Percentiles rank a stretch among this genome's conserved stretches.
phyloP scores from a whole-genome alignment of 2,113 vertebrate genomes.

The Trogon surrucura region DNA sequence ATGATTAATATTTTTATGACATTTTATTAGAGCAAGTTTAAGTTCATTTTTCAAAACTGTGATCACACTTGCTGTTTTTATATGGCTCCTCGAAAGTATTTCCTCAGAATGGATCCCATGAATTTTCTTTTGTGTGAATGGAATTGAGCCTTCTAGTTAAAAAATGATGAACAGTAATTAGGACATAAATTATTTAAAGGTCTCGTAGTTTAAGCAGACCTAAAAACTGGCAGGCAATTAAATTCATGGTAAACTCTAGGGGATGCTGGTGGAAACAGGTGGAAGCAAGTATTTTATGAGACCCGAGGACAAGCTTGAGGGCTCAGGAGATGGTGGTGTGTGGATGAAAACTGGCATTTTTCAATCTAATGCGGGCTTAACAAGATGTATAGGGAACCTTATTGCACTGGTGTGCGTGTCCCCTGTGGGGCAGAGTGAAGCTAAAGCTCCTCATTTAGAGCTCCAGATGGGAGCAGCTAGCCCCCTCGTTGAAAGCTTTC shows the following conservation, averaged over 20 bases:
- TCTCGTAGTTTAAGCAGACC: slow-evolving; percentile 36
- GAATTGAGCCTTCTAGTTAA: slow-evolving; percentile 69
- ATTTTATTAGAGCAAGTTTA: slow-evolving; percentile 28
- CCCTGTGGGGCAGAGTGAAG: not conserved
- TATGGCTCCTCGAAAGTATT: slow-evolving; percentile 41
- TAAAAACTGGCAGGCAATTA: slow-evolving; percentile 67
- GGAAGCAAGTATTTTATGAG: slow-evolving; percentile 60
- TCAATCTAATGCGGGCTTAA: slow-evolving; percentile 56
- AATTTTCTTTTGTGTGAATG: slow-evolving; percentile 44
- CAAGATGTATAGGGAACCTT: slow-evolving; percentile 40
- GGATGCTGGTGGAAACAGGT: slow-evolving; percentile 59
- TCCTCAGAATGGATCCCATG: not conserved
- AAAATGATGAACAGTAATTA: slow-evolving; percentile 79
- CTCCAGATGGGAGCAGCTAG: slow-evolving; percentile 33
- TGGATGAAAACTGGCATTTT: slow-evolving; percentile 52
- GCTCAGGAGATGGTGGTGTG: slow-evolving; percentile 28
- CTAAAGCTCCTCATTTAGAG: not conserved
- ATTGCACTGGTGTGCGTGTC: not conserved
- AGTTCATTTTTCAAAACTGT: slow-evolving; percentile 29
- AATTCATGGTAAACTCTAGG: slow-evolving; percentile 53
- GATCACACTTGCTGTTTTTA: slow-evolving; percentile 27
- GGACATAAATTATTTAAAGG: slow-evolving; percentile 78
- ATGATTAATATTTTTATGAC: slow-evolving; percentile 5
- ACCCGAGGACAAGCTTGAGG: slow-evolving; percentile 45
- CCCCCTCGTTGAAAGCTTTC: not conserved